Base-by-base conservation (phyloP, 2,797 vertebrate genomes). In the Xyrichtys novacula region DNA sequence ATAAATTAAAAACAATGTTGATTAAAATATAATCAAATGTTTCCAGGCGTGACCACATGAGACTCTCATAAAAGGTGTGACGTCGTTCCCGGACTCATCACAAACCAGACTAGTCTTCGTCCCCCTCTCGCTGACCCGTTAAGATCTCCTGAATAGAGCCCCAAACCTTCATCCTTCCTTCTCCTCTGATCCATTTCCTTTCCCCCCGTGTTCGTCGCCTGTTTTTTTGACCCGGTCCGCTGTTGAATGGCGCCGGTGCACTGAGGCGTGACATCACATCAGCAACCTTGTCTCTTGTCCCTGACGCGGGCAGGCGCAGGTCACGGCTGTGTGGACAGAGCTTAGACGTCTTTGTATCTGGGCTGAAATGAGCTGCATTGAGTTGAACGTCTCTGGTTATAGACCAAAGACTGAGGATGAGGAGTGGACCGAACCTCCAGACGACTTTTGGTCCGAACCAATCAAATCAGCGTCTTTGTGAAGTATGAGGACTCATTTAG, bases 181-280 rank as follows among this genome's bases (percentile, higher is more conserved):
- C 58, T 40, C 44, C 49, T 61, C 32, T n/a, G 57, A 65, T 88
- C 79, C 70, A 74, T 80, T 76, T 73, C 66, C 62, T 56, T 55
- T 61, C 71, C 19, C 20, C 11, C 1, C 55, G 50, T 63, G 25
- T 55, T 65, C 78, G 40, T 62, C 6, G 34, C 55, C 71, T 43
- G 32, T 86, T 74, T 73, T 64, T 58, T 43, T 65, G 83, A 91
- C 85, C 88, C 16, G 6, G 23, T 32, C 76, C 79, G 73, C 67
- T 1, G 52, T 54, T 38, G 76, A 75, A 71, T 52, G 72, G 58
- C 36, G 43, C 50, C 59, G 43, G 74, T 78, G 61, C 69, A 1
- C 32, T 53, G 83, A 73, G 76, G 90, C 80, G 70, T 64, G 74
- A 82, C 87, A 84, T 87, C 80, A 66, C 83, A 87, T 79, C 79